phyloP scores from a whole-genome alignment of 1,140 invertebrate species.

The Magallana angulata region DNA sequence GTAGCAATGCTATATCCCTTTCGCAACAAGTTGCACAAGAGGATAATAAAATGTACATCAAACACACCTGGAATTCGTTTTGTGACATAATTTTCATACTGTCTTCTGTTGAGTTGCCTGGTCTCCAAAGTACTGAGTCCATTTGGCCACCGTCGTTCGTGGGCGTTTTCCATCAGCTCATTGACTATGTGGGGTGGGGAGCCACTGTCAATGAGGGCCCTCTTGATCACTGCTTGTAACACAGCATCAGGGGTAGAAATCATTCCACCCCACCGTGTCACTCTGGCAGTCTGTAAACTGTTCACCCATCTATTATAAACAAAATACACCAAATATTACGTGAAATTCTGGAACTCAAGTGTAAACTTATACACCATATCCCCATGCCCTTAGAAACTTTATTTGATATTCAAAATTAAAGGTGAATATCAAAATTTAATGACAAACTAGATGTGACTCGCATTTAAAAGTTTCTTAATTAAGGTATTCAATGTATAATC shows the following conservation, averaged over 20 bases:
- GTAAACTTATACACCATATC: too few relatives aligned
- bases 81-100: conserved; percentile 96
- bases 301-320: conserved; percentile 87
- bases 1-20: too few relatives aligned
- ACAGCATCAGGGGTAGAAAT: conserved; percentile 97
- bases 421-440: too few relatives aligned
- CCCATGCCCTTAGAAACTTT: too few relatives aligned
- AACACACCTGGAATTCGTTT: conserved; percentile 88
- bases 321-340: background rate
- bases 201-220: conserved; percentile 90
- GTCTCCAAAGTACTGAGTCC: conserved; percentile 95
- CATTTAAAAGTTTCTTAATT: too few relatives aligned
- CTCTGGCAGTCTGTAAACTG: conserved; percentile 90
- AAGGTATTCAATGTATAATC: too few relatives aligned
- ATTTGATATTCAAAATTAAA: too few relatives aligned
- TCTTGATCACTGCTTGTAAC: conserved; percentile 90
- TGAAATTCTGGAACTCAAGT: too few relatives aligned
- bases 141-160: conserved; percentile 95
- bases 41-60: background rate
- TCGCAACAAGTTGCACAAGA: too few relatives aligned
- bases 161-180: conserved; percentile 97
- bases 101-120: conserved; percentile 90
- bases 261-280: conserved; percentile 98
- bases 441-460: too few relatives aligned
- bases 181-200: conserved; percentile 95